Conservation (phyloP, 2,797 vertebrate genomes). For the Mycteria americana region DNA sequence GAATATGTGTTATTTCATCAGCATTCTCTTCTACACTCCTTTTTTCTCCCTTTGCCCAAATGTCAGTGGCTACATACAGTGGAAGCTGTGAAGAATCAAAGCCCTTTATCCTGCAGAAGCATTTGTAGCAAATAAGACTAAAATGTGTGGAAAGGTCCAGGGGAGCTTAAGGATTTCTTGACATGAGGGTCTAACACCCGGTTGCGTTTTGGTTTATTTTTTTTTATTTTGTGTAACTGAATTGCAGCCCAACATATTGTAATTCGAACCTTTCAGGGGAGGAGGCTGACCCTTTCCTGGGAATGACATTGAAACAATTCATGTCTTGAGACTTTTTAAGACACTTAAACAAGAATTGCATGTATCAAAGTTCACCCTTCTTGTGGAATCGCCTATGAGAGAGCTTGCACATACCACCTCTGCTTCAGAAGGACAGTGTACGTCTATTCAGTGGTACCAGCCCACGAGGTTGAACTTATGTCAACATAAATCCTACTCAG, state of each 20-base stretch:
- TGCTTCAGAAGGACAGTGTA: background rate
- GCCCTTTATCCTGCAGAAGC: background rate
- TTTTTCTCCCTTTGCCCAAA: background rate
- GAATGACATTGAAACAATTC: background rate
- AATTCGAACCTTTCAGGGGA: background rate
- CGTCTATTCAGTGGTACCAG: background rate
- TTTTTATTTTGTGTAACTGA: background rate
- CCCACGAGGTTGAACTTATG: background rate
- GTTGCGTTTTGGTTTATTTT: background rate
- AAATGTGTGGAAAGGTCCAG: background rate
- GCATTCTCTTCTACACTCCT: background rate
- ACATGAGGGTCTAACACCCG: background rate
- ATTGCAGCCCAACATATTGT: background rate
- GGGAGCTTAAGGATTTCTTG: background rate
- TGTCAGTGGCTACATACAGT: background rate
- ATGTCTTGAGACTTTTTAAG: background rate
- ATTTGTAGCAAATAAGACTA: background rate
- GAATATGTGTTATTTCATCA: background rate
- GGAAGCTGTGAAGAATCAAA: background rate
- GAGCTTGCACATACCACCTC: rapidly evolving
- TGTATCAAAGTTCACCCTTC: background rate
- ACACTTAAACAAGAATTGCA: background rate
- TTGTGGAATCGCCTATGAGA: background rate
- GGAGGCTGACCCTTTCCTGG: background rate
- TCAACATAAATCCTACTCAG: background rate